Percentiles rank a stretch among this genome's conserved stretches.
These are phyloP conservation scores for Proales similis DNA, from an alignment of 1,140 invertebrate genomes.

Conservation along the genomic window DNA sequence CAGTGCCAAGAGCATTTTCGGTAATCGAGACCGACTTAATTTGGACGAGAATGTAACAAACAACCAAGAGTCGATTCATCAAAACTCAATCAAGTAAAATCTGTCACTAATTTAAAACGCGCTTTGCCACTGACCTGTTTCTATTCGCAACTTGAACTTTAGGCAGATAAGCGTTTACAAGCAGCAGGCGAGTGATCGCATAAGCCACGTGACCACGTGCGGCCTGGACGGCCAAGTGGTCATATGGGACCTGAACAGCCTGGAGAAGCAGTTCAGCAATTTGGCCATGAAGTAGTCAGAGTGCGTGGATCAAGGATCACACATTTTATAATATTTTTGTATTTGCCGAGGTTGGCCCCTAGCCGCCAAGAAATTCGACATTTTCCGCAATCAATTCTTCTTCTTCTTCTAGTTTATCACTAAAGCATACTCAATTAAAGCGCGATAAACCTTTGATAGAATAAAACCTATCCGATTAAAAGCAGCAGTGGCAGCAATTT, in stretches of 20 bases:
- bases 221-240: conserved; percentile 26
- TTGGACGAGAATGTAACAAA: conserved; percentile 10
- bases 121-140: no score
- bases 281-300: conserved; percentile 8
- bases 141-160: neutral
- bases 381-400: no score
- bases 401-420: no score
- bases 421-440: no score
- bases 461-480: no score
- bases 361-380: no score
- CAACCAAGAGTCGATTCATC: conserved; percentile 20
- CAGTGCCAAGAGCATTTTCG: conserved; percentile 20
- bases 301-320: no score
- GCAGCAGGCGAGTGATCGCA: neutral
- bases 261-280: conserved; percentile 26
- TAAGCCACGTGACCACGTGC: conserved; percentile 5
- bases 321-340: no score
- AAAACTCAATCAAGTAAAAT: conserved; percentile 35
- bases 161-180: conserved; percentile 15
- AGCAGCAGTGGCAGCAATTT: no score
- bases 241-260: conserved; percentile 14
- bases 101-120: neutral
- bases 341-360: no score
- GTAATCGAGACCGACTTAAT: conserved; percentile 28
- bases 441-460: no score